Conservation (phyloP, 2,888 invertebrate species). For the Mystacides longicornis region DNA sequence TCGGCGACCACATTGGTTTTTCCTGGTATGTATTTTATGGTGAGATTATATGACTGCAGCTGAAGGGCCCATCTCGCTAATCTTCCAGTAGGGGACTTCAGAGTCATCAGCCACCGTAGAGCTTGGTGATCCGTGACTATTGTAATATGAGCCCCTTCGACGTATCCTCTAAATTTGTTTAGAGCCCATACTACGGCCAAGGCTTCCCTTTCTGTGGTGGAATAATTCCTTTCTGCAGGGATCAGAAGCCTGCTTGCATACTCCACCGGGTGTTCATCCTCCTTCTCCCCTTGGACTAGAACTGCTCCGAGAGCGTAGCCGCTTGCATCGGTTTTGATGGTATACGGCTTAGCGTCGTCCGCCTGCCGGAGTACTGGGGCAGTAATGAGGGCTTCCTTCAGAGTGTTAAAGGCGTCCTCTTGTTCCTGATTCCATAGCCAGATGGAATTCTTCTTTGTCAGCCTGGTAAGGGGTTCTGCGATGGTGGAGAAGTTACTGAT, state of each 20-base stretch:
- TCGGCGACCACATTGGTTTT: conserved; percentile 3
- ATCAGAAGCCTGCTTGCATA: conserved; percentile 29
- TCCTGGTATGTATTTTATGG: background rate
- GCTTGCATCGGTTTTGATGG: no score
- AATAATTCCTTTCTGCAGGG: conserved; percentile 28
- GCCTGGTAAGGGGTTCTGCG: no score
- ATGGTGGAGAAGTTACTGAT: conserved; percentile 31
- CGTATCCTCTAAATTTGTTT: conserved; percentile 2
- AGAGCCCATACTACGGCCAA: conserved; percentile 1
- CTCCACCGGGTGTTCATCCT: no score
- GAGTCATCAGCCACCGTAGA: conserved; percentile 25
- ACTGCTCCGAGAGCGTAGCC: no score
- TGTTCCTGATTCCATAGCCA: conserved; percentile 29
- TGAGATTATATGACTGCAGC: conserved; percentile 4
- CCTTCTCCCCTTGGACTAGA: no score
- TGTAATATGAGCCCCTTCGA: background rate
- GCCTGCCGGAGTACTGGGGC: conserved; percentile 27
- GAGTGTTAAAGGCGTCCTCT: conserved; percentile 22
- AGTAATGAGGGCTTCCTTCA: conserved; percentile 20
- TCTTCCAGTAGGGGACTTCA: conserved; percentile 3
- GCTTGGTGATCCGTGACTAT: conserved; percentile 35
- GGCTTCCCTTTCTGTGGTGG: background rate
- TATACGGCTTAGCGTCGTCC: conserved; percentile 27
- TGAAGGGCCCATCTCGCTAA: conserved; percentile 25
- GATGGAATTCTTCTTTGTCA: conserved; percentile 28